Conservation (phyloP, 2,113 vertebrate genomes). For the Seriola quinqueradiata region DNA sequence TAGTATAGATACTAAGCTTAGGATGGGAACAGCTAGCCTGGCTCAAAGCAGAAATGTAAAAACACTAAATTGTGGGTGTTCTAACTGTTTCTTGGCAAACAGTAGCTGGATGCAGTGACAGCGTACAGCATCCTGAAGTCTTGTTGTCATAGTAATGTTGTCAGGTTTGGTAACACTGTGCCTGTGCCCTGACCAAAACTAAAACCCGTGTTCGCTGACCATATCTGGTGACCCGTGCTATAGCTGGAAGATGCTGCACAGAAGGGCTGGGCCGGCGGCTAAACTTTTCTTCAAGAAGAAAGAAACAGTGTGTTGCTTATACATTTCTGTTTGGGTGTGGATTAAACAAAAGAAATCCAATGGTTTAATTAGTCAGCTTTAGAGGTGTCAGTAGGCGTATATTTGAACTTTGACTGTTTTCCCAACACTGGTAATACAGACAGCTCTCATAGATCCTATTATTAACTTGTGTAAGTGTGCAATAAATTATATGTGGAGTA, state of each 20-base stretch:
- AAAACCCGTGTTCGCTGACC: neutral
- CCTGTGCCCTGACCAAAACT: neutral
- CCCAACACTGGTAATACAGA: neutral
- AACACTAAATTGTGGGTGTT: neutral
- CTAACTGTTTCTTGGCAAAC: neutral
- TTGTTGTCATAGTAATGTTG: neutral
- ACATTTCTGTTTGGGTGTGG: neutral
- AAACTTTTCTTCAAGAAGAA: neutral
- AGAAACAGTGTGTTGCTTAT: neutral
- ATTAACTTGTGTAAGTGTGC: neutral
- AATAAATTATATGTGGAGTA: neutral
- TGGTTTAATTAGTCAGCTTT: neutral
- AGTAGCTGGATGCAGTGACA: neutral
- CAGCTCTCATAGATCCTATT: neutral
- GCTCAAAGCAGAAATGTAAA: constrained; percentile 1
- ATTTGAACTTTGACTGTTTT: constrained; percentile 5
- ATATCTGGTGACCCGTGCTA: neutral
- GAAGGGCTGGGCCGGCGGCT: neutral
- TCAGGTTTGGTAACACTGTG: neutral
- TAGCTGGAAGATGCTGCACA: neutral
- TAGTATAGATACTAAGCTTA: neutral
- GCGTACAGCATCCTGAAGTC: neutral
- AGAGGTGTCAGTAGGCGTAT: neutral
- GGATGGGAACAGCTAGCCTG: no score
- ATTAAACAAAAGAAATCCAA: neutral